phyloP scores from a whole-genome alignment of 2,797 vertebrate genomes.

The Hybognathus amarus region DNA sequence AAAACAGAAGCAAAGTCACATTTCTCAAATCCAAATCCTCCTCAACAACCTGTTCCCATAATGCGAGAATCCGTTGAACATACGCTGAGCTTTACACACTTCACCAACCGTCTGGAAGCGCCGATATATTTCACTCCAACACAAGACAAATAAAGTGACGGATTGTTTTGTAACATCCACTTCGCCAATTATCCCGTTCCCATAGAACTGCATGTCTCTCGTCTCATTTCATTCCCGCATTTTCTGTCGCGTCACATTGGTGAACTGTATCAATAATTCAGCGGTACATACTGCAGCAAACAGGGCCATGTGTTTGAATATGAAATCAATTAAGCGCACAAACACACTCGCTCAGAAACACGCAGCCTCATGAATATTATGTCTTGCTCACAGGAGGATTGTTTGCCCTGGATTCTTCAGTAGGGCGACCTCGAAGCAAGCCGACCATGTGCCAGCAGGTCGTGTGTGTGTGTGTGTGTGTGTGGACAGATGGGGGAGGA shows the following conservation, averaged over 20 bases:
- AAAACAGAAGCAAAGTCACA: not conserved
- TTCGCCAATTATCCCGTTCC: not conserved
- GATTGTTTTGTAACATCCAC: not conserved
- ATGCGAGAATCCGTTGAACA: not conserved
- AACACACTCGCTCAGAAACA: conserved; percentile 23
- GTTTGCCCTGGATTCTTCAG: conserved; percentile 24
- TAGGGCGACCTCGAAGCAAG: not conserved
- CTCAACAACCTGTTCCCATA: not conserved
- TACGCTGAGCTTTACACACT: not conserved
- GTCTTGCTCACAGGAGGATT: conserved; percentile 15
- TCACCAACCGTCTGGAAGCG: not conserved
- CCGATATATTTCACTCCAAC: not conserved
- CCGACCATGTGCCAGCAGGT: not conserved
- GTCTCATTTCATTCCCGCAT: too few relatives aligned
- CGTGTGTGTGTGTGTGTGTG: conserved; percentile 53
- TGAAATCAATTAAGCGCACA: conserved; percentile 30
- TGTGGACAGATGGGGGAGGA: conserved; percentile 46
- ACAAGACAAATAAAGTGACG: not conserved
- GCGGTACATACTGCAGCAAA: conserved; percentile 27
- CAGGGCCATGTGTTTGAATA: conserved; percentile 22
- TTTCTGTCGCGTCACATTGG: not conserved
- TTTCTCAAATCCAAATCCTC: not conserved
- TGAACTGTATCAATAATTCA: conserved; percentile 31
- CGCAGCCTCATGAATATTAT: conserved; percentile 28
- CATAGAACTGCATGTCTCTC: not conserved